Evolutionary conservation across 2,113 vertebrate species (phyloP), one percentile per base, ranked within the genome.

Genomic region (Oophaga pumilio): DNA sequence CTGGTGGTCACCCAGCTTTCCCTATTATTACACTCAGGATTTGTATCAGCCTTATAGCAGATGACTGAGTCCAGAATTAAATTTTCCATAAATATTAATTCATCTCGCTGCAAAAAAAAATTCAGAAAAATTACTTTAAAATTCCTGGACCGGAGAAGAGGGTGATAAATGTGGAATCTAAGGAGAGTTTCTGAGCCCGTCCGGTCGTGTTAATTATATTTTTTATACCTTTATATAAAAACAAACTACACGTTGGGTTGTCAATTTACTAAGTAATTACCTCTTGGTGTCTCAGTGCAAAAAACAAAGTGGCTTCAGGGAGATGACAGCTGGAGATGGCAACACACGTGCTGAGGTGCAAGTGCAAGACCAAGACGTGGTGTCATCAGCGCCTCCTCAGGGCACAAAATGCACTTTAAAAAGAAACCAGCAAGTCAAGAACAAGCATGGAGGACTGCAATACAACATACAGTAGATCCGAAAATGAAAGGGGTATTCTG

Each of bases 381-480:
- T 96, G 95, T 95, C 95, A 95, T 95, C 95, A 95, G 92, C 91
- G 22, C 89, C 89, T 92, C 92, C 92, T 60, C 2, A 3, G 93
- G 93, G 92, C 82, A 89, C 92, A 90, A 89, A 90, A 90, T 76
- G 33, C 79, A 87, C 15, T 53, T 26, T 59, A 85, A 60, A 43
- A 85, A 76, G 43, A 77, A 62, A 11, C 28, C 4, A 68, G 82
- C 17, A 20, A 82, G 90, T 52, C 90, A 90, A 82, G 73, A 90
- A 52, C 90, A 90, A 82, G 73, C 90, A 68, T 43, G 43, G 85
- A 86, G 89, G 92, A 9, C 33, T 22, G 43, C 33, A 28, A 73
- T 12, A 50, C 71, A 74, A 43, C 33, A 5, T 43, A 43, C 33
- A 5, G 33, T 43, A 43, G 33, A 43, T 43, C 33, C 33, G 33